Percentiles rank a stretch among this genome's conserved stretches.
Evolutionary conservation across 2,797 vertebrate species (phyloP).

Genomic region (Tachyglossus aculeatus): DNA sequence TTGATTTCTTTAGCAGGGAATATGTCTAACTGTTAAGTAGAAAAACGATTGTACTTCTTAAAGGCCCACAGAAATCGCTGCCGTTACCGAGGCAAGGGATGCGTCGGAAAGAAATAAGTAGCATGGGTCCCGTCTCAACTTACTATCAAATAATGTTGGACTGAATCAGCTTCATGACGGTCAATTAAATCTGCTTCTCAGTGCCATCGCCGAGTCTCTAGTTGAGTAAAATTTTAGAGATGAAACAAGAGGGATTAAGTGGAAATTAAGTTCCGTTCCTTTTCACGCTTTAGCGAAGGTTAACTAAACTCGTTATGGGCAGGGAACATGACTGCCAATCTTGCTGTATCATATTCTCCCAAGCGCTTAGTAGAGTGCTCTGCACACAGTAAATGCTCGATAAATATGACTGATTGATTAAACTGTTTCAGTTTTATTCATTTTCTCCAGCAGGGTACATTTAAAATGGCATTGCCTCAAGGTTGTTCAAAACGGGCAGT

Average conservation of each 20-base stretch:
- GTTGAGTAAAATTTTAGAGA: not conserved
- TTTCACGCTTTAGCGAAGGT: too few relatives aligned
- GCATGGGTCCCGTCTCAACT: constrained; percentile 17
- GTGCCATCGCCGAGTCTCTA: not conserved
- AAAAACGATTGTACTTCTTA: not conserved
- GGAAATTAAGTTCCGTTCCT: not conserved
- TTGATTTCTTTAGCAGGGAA: constrained; percentile 9
- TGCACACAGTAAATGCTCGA: too few relatives aligned
- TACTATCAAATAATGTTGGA: not conserved
- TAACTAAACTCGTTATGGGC: too few relatives aligned
- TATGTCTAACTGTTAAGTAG: constrained; percentile 13
- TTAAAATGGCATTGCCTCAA: not conserved
- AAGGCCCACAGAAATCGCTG: constrained; percentile 18
- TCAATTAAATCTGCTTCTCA: not conserved
- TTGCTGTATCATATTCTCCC: too few relatives aligned
- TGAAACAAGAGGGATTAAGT: not conserved
- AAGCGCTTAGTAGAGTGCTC: too few relatives aligned
- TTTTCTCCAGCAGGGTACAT: not conserved
- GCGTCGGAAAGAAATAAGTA: constrained; percentile 19
- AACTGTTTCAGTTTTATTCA: not conserved
- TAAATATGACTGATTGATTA: not conserved
- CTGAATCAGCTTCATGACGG: not conserved
- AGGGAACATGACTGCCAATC: too few relatives aligned
- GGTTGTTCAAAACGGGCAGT: not conserved
- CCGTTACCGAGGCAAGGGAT: constrained; percentile 26